Evolutionary conservation across 1,140 invertebrate genomes (phyloP).

Genomic region (Stegodyphus dumicola): DNA sequence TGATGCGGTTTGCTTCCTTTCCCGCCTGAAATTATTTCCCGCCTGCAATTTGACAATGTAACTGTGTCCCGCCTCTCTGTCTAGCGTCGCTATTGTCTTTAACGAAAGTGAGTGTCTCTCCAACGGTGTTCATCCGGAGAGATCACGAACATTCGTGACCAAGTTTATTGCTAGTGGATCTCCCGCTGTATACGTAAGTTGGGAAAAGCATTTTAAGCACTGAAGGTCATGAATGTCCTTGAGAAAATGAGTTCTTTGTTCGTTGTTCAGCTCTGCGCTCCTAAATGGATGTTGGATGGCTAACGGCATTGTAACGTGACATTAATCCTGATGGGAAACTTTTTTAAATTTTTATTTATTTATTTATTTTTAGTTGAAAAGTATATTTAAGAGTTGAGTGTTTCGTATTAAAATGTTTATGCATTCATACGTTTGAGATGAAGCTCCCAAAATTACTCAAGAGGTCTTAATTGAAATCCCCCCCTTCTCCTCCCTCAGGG

Average conservation of each 20-base stretch:
- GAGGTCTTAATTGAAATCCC: background rate
- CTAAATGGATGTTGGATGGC: background rate
- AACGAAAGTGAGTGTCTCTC: slow-evolving; percentile 24
- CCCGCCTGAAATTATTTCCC: background rate
- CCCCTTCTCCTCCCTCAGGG: background rate
- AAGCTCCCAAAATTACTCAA: background rate
- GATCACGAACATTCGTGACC: slow-evolving; percentile 38
- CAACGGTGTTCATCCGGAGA: background rate
- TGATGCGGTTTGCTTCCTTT: too few relatives aligned
- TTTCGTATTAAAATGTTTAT: background rate
- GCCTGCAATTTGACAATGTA: background rate
- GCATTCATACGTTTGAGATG: background rate
- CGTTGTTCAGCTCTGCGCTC: background rate
- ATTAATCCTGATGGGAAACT: background rate
- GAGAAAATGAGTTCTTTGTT: slow-evolving; percentile 28
- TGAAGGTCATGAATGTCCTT: slow-evolving; percentile 19
- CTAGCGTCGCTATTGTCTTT: slow-evolving; percentile 7
- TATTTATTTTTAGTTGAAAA: background rate
- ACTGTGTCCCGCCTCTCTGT: slow-evolving; percentile 3
- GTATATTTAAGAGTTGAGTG: background rate
- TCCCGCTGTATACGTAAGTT: background rate
- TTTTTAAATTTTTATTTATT: background rate
- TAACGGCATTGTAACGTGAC: slow-evolving; percentile 11
- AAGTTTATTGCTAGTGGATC: slow-evolving; percentile 30
- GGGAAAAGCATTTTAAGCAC: slow-evolving; percentile 5